Evolutionary conservation across 2,797 vertebrate genomes (phyloP), one percentile per base, ranked within the genome.

Genomic region (Cryptoblepharus egeriae): DNA sequence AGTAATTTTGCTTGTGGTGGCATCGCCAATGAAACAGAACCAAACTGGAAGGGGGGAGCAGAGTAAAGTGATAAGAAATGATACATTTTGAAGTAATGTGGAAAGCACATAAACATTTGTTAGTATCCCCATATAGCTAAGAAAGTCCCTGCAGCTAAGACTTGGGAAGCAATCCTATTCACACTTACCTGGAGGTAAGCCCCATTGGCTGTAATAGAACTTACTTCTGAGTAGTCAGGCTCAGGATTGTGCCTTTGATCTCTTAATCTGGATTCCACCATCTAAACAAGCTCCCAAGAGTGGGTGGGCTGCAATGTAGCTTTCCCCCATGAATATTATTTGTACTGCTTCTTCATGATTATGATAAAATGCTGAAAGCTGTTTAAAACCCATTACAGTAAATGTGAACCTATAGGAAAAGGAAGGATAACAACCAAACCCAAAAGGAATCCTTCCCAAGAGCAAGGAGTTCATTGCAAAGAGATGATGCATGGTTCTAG

Each of bases 11-110:
- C 61, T 73, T 70, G 76, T 55, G 81, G 90, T 68, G 85, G 77
- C 81, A 81, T 80, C 82, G 80, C 80, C 91, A 81, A 75, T 61
- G 88, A 80, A 88, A 88, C 81, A 13, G 10, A 78, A 86, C 82
- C 83, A 90, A 86, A 88, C 75, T 68, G 85, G 83, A 85, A 77
- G 13, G 6, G 61, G 49, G 68, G 22, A 58, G 28, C 7, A 22
- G 15, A 2, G 15, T 13, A 2, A 26, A 52, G 16, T 1, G 65
- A 77, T 70, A 73, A 84, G 86, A 84, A 86, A 37, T 49, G 77
- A 87, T 83, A 85, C 64, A 65, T 80, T 80, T 80, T 83, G 83
- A 90, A 82, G 80, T 26, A 37, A 70, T 68, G 37, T 5, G 4
- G 1, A 15, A 28, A 86, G 73, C 60, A 32, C 80, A 42, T 74